Evolutionary conservation across 1,140 invertebrate species (phyloP).

Genomic region (Eriocheir sinensis): DNA sequence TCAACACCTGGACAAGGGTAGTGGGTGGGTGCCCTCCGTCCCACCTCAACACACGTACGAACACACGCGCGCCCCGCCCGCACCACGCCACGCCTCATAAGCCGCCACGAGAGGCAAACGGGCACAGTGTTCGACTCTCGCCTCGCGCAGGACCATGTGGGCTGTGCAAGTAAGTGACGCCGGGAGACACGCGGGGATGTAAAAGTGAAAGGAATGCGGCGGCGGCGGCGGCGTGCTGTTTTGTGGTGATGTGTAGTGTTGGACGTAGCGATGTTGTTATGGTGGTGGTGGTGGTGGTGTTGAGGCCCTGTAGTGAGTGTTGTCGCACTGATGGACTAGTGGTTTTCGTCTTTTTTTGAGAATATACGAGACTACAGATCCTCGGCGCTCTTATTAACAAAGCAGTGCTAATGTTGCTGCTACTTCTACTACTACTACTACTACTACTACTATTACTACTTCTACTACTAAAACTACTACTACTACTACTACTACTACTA

Average conservation of each 20-base stretch:
- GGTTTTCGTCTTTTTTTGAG: too few species aligned
- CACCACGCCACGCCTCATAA: slow-evolving; percentile 9
- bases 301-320: not conserved
- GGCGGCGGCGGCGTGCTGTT: not conserved
- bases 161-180: not conserved
- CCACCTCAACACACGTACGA: not conserved
- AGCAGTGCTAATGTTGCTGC: too few species aligned
- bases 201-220: not conserved
- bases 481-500: not conserved
- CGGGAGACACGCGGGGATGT: not conserved
- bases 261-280: too few species aligned
- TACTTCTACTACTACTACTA: not conserved
- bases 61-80: not conserved
- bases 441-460: not conserved
- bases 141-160: not conserved
- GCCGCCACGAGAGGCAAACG: not conserved
- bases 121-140: not conserved
- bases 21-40: not conserved
- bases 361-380: too few species aligned
- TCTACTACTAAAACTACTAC: slow-evolving; percentile 23
- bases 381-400: too few species aligned
- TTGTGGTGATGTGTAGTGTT: too few species aligned
- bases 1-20: not conserved
- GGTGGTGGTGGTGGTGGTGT: not conserved
- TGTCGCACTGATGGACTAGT: too few species aligned